These are phyloP conservation scores for Synanthedon formicaeformis DNA, from an alignment of 2,888 invertebrate species.

Conservation along the genomic window DNA sequence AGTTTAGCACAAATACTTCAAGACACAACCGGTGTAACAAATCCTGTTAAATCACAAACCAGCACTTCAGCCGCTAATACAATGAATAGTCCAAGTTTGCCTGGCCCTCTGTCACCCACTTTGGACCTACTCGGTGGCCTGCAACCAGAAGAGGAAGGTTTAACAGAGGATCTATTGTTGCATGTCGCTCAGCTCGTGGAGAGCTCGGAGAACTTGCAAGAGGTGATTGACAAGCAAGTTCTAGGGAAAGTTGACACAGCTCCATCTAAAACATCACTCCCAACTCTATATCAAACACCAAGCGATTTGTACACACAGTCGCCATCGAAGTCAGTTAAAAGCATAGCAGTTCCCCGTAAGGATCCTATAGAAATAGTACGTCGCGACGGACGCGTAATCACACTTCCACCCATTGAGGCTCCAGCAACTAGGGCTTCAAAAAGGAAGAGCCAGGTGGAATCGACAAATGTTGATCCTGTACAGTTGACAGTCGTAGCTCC, in stretches of 20 bases:
- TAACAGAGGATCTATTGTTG: slow-evolving; percentile 78
- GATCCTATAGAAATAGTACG: slow-evolving; percentile 80
- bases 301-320: slow-evolving; percentile 32
- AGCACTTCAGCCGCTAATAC: slow-evolving; percentile 34
- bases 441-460: slow-evolving; percentile 64
- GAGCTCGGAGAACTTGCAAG: slow-evolving; percentile 76
- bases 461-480: slow-evolving; percentile 15
- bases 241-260: slow-evolving; percentile 56
- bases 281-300: slow-evolving; percentile 22
- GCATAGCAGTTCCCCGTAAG: slow-evolving; percentile 35
- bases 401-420: slow-evolving; percentile 84
- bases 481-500: slow-evolving; percentile 15
- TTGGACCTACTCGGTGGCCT: slow-evolving; percentile 70
- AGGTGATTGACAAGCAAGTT: slow-evolving; percentile 78
- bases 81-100: slow-evolving; percentile 61
- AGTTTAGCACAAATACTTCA: slow-evolving; percentile 63
- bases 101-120: slow-evolving; percentile 70
- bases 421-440: slow-evolving; percentile 84
- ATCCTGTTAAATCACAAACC: slow-evolving; percentile 36
- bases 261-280: slow-evolving; percentile 21
- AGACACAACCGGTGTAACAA: slow-evolving; percentile 40
- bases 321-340: slow-evolving; percentile 35
- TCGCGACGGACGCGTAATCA: slow-evolving; percentile 80
- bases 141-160: slow-evolving; percentile 74
- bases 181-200: slow-evolving; percentile 81